These are phyloP conservation scores for Saiga tatarica DNA, from an alignment of 2,113 vertebrate genomes.

Conservation along the genomic window DNA sequence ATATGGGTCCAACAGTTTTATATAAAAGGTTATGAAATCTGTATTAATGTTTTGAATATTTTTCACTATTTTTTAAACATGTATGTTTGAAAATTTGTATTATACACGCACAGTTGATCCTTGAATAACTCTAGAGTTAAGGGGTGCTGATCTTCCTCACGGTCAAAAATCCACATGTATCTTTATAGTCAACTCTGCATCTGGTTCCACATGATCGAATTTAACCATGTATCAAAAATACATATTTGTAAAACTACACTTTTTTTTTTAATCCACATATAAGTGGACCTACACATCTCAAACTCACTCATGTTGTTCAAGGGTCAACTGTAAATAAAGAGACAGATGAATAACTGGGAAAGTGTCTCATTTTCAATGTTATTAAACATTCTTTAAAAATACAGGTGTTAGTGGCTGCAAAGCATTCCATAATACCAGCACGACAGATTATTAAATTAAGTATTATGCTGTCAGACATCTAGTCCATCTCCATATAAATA, in stretches of 20 bases:
- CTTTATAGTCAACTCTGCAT: background rate
- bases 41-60: background rate
- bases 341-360: background rate
- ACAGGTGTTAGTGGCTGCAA: background rate
- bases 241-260: background rate
- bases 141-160: background rate
- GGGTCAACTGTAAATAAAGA: background rate
- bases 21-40: background rate
- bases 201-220: background rate
- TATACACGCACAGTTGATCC: background rate
- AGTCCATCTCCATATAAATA: background rate
- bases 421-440: background rate
- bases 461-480: background rate
- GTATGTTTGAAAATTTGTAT: background rate
- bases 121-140: background rate
- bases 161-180: background rate
- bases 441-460: background rate
- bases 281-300: background rate
- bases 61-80: background rate
- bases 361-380: background rate
- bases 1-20: background rate
- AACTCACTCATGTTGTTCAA: background rate
- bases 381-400: conserved; percentile 5
- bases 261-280: background rate
- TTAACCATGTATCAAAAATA: background rate